Percentiles rank a stretch among this genome's conserved stretches.
These are phyloP conservation scores for Micronisus gabar DNA, from an alignment of 2,113 vertebrate genomes.

Conservation along the genomic window DNA sequence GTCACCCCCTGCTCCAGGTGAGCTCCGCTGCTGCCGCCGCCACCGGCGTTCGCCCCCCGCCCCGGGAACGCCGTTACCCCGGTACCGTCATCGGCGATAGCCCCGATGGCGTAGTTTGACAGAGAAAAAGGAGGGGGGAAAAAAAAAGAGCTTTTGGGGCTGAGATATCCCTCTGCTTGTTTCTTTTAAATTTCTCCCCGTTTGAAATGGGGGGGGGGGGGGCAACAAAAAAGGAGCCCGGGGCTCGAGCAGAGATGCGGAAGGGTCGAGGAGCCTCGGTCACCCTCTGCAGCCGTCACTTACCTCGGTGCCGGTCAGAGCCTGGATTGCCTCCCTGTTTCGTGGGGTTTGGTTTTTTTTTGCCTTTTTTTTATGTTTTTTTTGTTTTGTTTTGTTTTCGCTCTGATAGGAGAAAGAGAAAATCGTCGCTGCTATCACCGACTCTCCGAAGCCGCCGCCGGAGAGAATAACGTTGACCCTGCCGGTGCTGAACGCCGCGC, in stretches of 20 bases:
- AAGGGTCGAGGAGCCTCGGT: no score
- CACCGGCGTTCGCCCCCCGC: fast-evolving
- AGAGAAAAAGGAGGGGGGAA: not conserved
- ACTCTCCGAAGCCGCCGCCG: slow-evolving; percentile 89
- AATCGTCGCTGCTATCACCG: slow-evolving; percentile 84
- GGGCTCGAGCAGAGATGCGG: fast-evolving
- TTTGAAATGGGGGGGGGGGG: not conserved
- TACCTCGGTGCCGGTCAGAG: fast-evolving
- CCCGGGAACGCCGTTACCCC: fast-evolving
- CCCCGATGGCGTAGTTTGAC: no score
- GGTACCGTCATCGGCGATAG: fast-evolving
- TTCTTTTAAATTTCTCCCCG: no score
- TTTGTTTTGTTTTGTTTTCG: not conserved
- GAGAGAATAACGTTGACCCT: slow-evolving; percentile 87
- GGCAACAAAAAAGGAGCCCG: fast-evolving
- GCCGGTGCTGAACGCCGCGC: slow-evolving; percentile 86
- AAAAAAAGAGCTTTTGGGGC: no score
- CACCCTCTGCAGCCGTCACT: not conserved
- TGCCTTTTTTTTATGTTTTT: not conserved
- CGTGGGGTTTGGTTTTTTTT: no score
- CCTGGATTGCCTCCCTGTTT: fast-evolving
- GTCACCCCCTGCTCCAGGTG: slow-evolving; percentile 87
- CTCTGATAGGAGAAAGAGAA: slow-evolving; percentile 78
- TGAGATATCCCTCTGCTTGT: fast-evolving
- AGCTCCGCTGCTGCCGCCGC: not conserved